Evolutionary conservation across 2,888 invertebrate genomes (phyloP), one percentile per base, ranked within the genome.

Genomic region (Drosophila robusta): DNA sequence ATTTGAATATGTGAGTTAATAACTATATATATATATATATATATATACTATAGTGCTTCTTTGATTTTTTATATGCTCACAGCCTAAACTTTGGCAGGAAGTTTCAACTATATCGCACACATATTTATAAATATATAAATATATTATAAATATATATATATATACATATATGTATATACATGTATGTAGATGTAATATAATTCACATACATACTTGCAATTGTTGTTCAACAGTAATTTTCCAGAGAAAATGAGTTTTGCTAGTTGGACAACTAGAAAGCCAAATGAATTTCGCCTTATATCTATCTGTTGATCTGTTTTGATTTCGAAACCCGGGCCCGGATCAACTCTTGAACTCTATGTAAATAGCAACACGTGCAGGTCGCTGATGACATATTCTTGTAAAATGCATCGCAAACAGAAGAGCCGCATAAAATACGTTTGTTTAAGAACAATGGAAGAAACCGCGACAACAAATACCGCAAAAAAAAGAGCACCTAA

Each of bases 381-480:
- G 62, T 55, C 50, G 34, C 22, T 29, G 74, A 75, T 79, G 80
- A 75, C 68, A 84, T 67, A 51, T 72, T 67, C 71, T 42, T 67
- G 70, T 77, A 69, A 80, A 78, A 76, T 70, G 85, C 65, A 72
- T 47, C 36, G 72, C 70, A 84, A 85, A 87, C 74, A 85, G 54
- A 44, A 36, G 46, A 70, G 41, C 38, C 49, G 62, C 70, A 64
- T 51, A 44, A 57, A 64, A 68, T 64, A 39, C 54, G 80, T 82
- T 81, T 87, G 68, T 32, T 71, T 50, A 73, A 82, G 72, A 72
- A 73, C 75, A 79, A 70, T 69, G 65, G 64, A 72, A 63, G 69
- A 84, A 87, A 84, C 82, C 72, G 84, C 82, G 81, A 83, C 75
- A 84, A 68, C 70, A 79, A 82, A 87, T 69, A 84, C 78, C 77